phyloP scores from a whole-genome alignment of 2,888 invertebrate species.

The Campoplex nolae region DNA sequence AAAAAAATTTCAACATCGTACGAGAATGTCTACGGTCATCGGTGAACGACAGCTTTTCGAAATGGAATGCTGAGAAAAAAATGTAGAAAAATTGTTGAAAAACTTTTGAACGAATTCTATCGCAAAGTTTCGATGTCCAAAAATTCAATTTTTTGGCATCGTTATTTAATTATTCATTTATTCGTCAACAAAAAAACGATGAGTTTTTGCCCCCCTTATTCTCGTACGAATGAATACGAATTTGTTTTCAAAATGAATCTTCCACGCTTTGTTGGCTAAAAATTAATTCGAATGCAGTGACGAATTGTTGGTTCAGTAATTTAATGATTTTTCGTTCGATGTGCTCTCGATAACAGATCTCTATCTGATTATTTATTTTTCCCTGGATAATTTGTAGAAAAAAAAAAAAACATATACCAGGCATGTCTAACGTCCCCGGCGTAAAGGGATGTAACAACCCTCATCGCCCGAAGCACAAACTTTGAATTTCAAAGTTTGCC shows the following conservation, averaged over 20 bases:
- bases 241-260: background rate
- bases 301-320: background rate
- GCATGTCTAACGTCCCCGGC: background rate
- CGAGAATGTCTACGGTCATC: too few species aligned
- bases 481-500: constrained; percentile 18
- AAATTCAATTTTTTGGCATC: too few species aligned
- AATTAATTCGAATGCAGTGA: background rate
- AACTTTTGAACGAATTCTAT: too few species aligned
- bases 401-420: background rate
- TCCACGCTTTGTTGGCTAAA: background rate
- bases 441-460: background rate
- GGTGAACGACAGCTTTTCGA: too few species aligned
- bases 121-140: too few species aligned
- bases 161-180: too few species aligned
- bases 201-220: background rate
- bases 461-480: background rate
- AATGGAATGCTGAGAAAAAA: too few species aligned
- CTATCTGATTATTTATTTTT: background rate
- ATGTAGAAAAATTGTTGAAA: too few species aligned
- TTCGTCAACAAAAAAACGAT: too few species aligned
- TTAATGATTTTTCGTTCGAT: background rate
- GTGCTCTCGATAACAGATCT: background rate
- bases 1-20: too few species aligned
- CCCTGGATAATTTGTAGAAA: background rate
- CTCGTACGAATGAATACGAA: background rate